Conservation (phyloP, 53 echinoderm and acorn worm genomes). For the Holothuria leucospilota region DNA sequence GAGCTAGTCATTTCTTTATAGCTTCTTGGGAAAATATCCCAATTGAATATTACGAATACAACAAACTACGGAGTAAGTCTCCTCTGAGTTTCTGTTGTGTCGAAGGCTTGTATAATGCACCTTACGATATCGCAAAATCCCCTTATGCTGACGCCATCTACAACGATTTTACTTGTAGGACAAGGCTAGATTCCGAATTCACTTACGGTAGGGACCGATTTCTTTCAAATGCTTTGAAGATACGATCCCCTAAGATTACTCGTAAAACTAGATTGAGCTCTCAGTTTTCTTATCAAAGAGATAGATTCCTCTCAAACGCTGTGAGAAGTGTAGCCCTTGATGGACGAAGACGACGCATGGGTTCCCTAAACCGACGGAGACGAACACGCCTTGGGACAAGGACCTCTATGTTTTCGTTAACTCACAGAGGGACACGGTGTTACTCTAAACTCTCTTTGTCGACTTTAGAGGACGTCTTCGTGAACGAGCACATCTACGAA, state of each 20-base stretch:
- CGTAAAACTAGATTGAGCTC: neutral
- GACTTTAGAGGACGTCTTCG: conserved; percentile 6
- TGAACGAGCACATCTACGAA: conserved; percentile 21
- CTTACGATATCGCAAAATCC: neutral
- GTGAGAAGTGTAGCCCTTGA: neutral
- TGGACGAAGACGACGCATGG: neutral
- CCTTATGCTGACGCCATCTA: neutral
- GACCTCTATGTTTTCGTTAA: neutral
- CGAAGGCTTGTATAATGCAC: neutral
- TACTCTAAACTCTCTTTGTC: conserved; percentile 1
- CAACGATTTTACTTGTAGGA: neutral
- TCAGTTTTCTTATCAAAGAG: neutral
- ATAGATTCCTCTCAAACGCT: neutral
- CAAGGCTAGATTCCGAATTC: conserved; percentile 20
- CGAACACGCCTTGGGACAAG: neutral
- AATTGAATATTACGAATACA: no score
- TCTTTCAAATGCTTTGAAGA: conserved; percentile 20
- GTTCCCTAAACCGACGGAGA: neutral
- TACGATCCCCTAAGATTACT: neutral
- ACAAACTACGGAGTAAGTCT: no score
- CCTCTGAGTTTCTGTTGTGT: no score
- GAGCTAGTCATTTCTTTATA: neutral
- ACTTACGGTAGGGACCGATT: conserved; percentile 28
- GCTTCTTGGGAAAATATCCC: neutral
- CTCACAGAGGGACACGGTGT: neutral